These are phyloP conservation scores for Craterocephalus amniculus DNA, from an alignment of 2,797 vertebrate genomes.

Conservation along the genomic window DNA sequence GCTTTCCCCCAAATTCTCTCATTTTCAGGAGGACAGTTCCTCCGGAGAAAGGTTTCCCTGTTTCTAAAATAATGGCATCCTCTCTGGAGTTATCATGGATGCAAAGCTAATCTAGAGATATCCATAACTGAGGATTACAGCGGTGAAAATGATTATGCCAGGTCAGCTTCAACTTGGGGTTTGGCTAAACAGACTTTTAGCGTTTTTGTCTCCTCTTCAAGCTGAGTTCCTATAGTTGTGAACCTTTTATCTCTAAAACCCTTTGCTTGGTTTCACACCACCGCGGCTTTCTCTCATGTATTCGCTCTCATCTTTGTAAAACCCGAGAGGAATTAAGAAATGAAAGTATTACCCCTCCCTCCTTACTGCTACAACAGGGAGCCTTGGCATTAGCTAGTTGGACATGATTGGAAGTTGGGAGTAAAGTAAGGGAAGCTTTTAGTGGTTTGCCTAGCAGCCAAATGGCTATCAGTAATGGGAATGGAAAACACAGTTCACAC, in stretches of 20 bases:
- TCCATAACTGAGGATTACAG: not conserved
- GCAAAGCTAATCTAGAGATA: too few species aligned
- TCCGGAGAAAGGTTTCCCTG: too few species aligned
- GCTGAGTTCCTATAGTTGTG: not conserved
- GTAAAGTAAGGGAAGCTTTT: conserved; percentile 32
- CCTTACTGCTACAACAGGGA: conserved; percentile 1
- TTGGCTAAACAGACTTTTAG: not conserved
- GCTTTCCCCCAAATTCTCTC: too few species aligned
- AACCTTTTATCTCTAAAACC: not conserved
- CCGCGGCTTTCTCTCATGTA: conserved; percentile 1
- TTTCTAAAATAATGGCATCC: too few species aligned
- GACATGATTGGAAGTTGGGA: conserved; percentile 24
- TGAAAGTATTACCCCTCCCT: not conserved
- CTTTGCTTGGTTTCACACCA: conserved; percentile 21
- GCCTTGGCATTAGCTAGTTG: conserved; percentile 3
- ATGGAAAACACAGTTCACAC: conserved; percentile 61
- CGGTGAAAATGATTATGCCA: too few species aligned
- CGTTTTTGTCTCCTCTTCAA: conserved; percentile 2
- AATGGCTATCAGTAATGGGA: conserved; percentile 20
- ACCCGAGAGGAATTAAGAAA: conserved; percentile 10
- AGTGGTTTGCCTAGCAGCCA: conserved; percentile 40
- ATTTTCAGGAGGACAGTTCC: too few species aligned
- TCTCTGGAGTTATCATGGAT: too few species aligned
- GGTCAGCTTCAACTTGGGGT: not conserved
- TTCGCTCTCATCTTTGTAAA: conserved; percentile 7